Evolutionary conservation across 2,113 vertebrate species (phyloP), one percentile per base, ranked within the genome.

Genomic region (Lepisosteus oculatus): DNA sequence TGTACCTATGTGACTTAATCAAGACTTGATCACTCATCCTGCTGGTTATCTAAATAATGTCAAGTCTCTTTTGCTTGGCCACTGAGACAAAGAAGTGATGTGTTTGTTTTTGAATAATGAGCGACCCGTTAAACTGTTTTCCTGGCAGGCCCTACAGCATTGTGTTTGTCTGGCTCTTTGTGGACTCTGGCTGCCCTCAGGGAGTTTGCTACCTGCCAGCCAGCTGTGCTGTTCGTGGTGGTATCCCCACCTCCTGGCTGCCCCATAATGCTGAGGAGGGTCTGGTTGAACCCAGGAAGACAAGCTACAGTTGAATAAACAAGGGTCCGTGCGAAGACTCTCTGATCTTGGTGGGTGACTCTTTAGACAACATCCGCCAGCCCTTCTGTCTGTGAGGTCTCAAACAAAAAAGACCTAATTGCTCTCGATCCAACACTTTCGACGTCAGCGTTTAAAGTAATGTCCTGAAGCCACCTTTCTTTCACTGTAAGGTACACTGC

Each of bases 321-420:
- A 80, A 72, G 70, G 78, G 67, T 41, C 65, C 68, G 63, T 56
- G 29, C 29, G 29, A 11, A 8, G 8, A 8, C 67, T 69, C 77
- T 85, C 73, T 80, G 80, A 84, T 85, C 82, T 83, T 62, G 69
- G 77, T 82, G 80, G 78, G 82, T 44, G 79, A 77, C 74, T 73
- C 47, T 11, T 55, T 42, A 55, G 70, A 55, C 73, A 71, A 55
- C 77, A 71, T 78, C 69, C 76, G 77, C 65, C 69, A 62, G 71
- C 74, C 67, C 72, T 66, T 80, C 79, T 72, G 59, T 80, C 81
- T 85, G 80, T 77, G 81, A 79, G 85, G 81, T 81, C 81, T 73
- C 44, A 69, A 55, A 73, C 29, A 51, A 51, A 51, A 51, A 51
- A 51, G 47, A 51, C 47, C 47, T 51, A 51, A 51, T 51, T 51